Percentiles rank a stretch among this genome's conserved stretches.
Conservation (phyloP, 2,888 invertebrate genomes). For the Aquatica leii region DNA sequence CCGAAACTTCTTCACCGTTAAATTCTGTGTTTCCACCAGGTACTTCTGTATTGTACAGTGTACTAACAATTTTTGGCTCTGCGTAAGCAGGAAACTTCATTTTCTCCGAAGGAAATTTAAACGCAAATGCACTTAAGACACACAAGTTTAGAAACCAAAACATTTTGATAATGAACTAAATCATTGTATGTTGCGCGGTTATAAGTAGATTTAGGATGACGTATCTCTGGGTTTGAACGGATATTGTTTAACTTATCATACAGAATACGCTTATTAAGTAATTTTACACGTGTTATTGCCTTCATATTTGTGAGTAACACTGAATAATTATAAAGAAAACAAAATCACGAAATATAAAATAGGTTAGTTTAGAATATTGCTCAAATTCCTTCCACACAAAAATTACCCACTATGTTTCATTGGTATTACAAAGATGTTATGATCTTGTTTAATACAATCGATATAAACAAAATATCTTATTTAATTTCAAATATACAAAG, state of each 20-base stretch:
- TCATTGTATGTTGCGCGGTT: slow-evolving; percentile 1
- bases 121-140: neutral
- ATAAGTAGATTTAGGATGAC: slow-evolving; percentile 45
- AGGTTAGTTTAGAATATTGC: too few relatives aligned
- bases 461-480: too few relatives aligned
- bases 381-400: too few relatives aligned
- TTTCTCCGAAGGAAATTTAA: neutral
- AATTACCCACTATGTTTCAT: too few relatives aligned
- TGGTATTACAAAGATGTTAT: too few relatives aligned
- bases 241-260: slow-evolving; percentile 51
- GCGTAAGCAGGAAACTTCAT: too few relatives aligned
- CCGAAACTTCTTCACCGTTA: neutral
- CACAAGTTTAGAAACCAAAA: neutral
- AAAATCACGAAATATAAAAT: too few relatives aligned
- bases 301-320: slow-evolving; percentile 1
- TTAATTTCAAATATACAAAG: too few relatives aligned
- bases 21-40: neutral
- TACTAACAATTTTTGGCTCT: neutral
- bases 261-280: slow-evolving; percentile 6
- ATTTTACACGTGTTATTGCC: slow-evolving; percentile 28
- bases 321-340: too few relatives aligned
- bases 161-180: neutral
- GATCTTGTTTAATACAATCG: too few relatives aligned
- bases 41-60: too few relatives aligned
- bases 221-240: slow-evolving; percentile 54